Conservation (phyloP, 2,797 vertebrate species). For the Tragelaphus oryx region DNA sequence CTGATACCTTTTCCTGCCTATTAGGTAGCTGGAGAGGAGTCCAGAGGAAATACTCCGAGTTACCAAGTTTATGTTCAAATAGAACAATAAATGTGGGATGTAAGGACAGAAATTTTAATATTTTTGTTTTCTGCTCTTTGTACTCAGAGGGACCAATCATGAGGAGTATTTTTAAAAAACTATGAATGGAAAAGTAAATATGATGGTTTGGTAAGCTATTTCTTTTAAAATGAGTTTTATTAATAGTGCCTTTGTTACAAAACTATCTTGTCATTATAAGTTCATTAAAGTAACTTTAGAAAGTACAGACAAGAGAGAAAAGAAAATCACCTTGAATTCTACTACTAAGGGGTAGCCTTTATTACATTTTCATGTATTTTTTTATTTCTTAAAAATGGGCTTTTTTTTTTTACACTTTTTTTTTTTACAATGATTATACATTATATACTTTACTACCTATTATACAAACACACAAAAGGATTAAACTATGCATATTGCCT, state of each 20-base stretch:
- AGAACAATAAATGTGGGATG: neutral
- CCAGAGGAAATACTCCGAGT: neutral
- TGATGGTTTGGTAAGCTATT: neutral
- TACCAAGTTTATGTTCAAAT: neutral
- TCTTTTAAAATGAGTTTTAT: neutral
- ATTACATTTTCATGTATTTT: slow-evolving; percentile 3
- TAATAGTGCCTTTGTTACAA: slow-evolving; percentile 3
- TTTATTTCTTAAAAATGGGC: neutral
- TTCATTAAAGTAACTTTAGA: slow-evolving; percentile 16
- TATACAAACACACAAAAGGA: neutral
- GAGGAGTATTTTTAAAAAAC: neutral
- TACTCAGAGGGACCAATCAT: neutral
- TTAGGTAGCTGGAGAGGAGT: neutral
- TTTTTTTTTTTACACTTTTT: neutral
- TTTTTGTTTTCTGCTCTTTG: neutral
- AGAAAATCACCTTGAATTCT: neutral
- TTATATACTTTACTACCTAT: neutral
- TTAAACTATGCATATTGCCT: neutral
- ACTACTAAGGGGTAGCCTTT: neutral
- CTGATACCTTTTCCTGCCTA: neutral
- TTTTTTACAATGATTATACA: neutral
- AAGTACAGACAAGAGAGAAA: neutral
- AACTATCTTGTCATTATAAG: neutral
- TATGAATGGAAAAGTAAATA: neutral
- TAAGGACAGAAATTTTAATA: neutral